A percentile compares a stretch with the other conserved stretches of the same genome.
phyloP scores from a whole-genome alignment of 2,888 invertebrate species.

The Pherbina coryleti region DNA sequence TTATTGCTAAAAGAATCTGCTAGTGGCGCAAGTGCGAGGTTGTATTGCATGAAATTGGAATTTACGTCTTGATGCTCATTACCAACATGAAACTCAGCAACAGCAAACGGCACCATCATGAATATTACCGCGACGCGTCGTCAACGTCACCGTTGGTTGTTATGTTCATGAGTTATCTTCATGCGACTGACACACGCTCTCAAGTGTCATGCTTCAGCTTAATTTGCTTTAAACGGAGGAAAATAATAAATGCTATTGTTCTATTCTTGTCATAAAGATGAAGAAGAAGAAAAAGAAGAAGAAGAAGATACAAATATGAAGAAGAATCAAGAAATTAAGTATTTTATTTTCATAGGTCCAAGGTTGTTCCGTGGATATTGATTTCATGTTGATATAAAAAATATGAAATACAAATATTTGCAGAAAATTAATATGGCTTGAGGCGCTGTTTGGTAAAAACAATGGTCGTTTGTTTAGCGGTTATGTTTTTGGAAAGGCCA shows the following conservation, averaged over 20 bases:
- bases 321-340: background rate
- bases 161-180: background rate
- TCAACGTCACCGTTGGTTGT: background rate
- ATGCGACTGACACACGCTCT: background rate
- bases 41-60: constrained; percentile 18
- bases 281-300: too few species aligned
- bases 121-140: background rate
- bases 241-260: background rate
- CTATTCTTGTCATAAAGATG: background rate
- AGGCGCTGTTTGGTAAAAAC: too few species aligned
- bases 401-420: too few species aligned
- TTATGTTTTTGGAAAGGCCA: too few species aligned
- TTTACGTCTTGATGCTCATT: background rate
- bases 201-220: background rate
- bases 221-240: background rate
- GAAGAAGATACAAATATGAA: too few species aligned
- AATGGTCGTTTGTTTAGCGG: too few species aligned
- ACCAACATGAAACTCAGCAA: background rate
- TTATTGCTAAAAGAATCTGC: background rate
- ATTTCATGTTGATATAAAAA: too few species aligned
- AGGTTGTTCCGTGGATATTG: too few species aligned
- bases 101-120: background rate
- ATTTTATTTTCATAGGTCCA: background rate
- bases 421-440: too few species aligned
- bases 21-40: background rate